Evolutionary conservation across 1,140 invertebrate species (phyloP).

Genomic region (Drosophila azteca): DNA sequence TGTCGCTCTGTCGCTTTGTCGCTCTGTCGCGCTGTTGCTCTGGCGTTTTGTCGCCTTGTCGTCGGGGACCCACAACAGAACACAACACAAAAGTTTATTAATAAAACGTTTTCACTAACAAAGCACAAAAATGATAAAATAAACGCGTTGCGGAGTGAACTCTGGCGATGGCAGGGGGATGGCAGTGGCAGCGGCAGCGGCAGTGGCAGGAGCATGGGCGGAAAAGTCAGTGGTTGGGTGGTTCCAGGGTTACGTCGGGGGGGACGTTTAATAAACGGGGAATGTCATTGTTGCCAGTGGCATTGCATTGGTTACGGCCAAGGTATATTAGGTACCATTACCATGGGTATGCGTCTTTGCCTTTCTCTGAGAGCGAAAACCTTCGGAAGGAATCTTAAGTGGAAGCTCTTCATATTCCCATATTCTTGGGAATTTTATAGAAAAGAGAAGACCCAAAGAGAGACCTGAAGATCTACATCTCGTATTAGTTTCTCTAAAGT

Average conservation of each 20-base stretch:
- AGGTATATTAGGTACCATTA: slow-evolving; percentile 4
- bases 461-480: no score
- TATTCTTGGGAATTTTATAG: no score
- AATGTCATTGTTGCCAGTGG: slow-evolving; percentile 38
- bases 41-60: slow-evolving; percentile 15
- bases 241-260: no score
- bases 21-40: slow-evolving; percentile 28
- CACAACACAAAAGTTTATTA: slow-evolving; percentile 46
- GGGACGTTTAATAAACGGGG: background rate
- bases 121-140: slow-evolving; percentile 67
- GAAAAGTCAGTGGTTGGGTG: background rate
- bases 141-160: slow-evolving; percentile 57
- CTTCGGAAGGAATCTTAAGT: background rate
- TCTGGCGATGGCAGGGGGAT: slow-evolving; percentile 20
- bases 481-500: no score
- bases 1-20: slow-evolving; percentile 32
- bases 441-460: no score
- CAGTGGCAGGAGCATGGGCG: background rate
- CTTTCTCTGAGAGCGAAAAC: background rate
- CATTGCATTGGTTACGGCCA: slow-evolving; percentile 20
- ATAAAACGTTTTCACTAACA: slow-evolving; percentile 57
- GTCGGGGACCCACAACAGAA: slow-evolving; percentile 18
- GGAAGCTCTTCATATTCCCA: no score
- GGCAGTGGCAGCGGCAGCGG: background rate
- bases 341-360: background rate